phyloP scores from a whole-genome alignment of 2,797 vertebrate genomes.

The Squalus acanthias region DNA sequence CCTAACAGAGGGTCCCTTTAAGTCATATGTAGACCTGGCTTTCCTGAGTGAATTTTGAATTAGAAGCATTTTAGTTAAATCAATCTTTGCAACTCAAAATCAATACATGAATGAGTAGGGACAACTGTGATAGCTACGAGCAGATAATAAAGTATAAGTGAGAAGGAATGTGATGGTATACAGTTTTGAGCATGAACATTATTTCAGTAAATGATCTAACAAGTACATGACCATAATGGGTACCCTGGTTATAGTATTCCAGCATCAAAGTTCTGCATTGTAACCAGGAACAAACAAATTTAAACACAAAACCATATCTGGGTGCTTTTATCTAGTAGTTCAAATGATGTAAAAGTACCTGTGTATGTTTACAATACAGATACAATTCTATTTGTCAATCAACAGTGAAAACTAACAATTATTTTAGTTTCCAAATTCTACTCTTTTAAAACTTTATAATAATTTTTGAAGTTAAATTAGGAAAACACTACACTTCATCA shows the following conservation, averaged over 20 bases:
- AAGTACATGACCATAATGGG: not conserved
- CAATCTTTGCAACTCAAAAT: not conserved
- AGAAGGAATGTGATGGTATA: not conserved
- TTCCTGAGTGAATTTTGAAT: not conserved
- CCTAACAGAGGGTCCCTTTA: too few relatives aligned
- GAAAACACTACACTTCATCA: not conserved
- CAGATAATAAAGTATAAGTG: not conserved
- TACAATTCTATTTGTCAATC: not conserved
- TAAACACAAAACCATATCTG: not conserved
- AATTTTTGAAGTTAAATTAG: not conserved
- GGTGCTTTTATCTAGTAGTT: not conserved
- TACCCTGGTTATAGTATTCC: not conserved
- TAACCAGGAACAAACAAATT: not conserved
- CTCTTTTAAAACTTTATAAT: not conserved
- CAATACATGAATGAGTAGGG: not conserved
- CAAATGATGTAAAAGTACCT: not conserved
- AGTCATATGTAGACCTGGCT: not conserved
- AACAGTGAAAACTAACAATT: not conserved
- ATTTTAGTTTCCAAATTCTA: not conserved
- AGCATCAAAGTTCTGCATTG: not conserved
- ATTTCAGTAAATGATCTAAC: not conserved
- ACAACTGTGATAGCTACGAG: not conserved
- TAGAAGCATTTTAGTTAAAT: not conserved
- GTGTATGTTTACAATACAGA: not conserved
- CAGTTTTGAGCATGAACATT: not conserved